These are phyloP conservation scores for Cephus pygmeus DNA, from an alignment of 2,888 invertebrate genomes.

Conservation along the genomic window DNA sequence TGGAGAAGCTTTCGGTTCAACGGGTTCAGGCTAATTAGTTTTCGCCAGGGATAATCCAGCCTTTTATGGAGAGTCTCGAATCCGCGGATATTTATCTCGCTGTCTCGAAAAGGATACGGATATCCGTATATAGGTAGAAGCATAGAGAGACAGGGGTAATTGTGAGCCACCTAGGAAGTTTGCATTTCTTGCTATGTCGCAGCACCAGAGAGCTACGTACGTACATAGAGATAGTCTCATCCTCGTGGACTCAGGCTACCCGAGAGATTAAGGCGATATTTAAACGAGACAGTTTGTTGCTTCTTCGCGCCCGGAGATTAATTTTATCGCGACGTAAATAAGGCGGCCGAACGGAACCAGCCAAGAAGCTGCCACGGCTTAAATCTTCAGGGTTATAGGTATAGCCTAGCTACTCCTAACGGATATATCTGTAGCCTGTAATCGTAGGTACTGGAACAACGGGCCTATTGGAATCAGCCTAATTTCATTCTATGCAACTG, in stretches of 20 bases:
- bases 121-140: not conserved
- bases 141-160: not conserved
- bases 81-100: not conserved
- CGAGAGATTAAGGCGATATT: slow-evolving; percentile 52
- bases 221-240: not conserved
- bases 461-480: not conserved
- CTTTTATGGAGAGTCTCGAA: not conserved
- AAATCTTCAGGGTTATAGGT: not conserved
- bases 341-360: not conserved
- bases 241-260: not conserved
- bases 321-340: slow-evolving; percentile 15
- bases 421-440: not conserved
- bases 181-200: slow-evolving; percentile 13
- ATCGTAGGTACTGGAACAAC: not conserved
- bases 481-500: not conserved
- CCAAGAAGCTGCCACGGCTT: slow-evolving; percentile 4
- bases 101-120: not conserved
- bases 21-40: slow-evolving; percentile 40
- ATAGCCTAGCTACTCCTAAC: not conserved
- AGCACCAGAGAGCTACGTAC: not conserved
- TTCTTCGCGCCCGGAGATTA: slow-evolving; percentile 20
- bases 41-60: slow-evolving; percentile 50
- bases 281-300: slow-evolving; percentile 39
- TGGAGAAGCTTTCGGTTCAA: not conserved
- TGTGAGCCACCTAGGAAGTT: slow-evolving; percentile 4